Percentiles rank a stretch among this genome's conserved stretches.
phyloP scores from a whole-genome alignment of 2,888 invertebrate genomes.

The Sisyra terminalis region DNA sequence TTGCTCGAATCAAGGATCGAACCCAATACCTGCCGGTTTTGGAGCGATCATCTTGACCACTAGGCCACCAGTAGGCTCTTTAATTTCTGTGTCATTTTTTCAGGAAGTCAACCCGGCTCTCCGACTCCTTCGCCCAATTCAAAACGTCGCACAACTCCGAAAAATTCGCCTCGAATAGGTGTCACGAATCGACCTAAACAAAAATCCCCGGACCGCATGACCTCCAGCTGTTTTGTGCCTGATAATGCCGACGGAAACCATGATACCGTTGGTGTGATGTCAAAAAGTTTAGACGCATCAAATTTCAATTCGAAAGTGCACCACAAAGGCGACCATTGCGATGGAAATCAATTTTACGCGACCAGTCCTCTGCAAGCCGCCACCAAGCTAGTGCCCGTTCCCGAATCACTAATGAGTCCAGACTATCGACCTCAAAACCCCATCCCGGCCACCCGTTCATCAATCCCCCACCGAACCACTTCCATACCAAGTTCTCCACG shows the following conservation, averaged over 20 bases:
- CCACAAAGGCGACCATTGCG: neutral
- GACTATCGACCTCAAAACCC: constrained; percentile 37
- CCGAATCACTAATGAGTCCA: constrained; percentile 74
- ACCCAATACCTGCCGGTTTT: constrained; percentile 33
- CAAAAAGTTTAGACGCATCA: constrained; percentile 44
- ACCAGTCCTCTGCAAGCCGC: constrained; percentile 58
- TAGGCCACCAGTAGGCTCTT: too few species aligned
- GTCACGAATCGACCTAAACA: constrained; percentile 27
- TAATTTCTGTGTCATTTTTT: constrained; percentile 6
- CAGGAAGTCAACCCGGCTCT: constrained; percentile 16
- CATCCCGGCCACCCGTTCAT: constrained; percentile 9
- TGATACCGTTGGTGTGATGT: constrained; percentile 30
- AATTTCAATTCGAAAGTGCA: too few species aligned
- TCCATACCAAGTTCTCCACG: constrained; percentile 11
- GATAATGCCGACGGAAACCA: constrained; percentile 15
- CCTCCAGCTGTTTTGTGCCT: constrained; percentile 47
- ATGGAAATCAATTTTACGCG: constrained; percentile 18
- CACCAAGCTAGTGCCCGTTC: constrained; percentile 75
- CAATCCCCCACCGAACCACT: constrained; percentile 14
- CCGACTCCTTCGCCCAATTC: constrained; percentile 30
- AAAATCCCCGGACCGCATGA: constrained; percentile 57
- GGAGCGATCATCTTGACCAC: neutral
- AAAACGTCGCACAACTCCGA: constrained; percentile 30
- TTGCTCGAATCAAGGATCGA: too few species aligned
- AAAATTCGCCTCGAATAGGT: constrained; percentile 27